Evolutionary conservation across 1,140 invertebrate species (phyloP).

Genomic region (Venturia canescens): DNA sequence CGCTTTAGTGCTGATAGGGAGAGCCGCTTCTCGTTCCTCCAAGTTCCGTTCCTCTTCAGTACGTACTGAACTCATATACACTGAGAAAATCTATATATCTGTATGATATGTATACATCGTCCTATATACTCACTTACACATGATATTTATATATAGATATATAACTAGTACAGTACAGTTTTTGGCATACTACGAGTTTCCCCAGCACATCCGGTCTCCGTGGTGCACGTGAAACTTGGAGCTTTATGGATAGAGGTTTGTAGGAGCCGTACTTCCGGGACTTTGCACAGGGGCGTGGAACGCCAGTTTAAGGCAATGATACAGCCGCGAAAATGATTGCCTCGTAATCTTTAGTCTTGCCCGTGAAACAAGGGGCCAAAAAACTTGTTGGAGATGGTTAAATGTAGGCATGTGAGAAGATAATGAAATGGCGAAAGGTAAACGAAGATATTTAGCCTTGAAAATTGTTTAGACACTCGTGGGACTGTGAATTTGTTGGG

Average conservation of each 20-base stretch:
- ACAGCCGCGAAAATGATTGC: constrained; percentile 41
- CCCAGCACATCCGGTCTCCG: constrained; percentile 24
- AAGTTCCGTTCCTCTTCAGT: constrained; percentile 26
- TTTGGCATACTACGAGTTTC: constrained; percentile 12
- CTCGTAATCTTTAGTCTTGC: constrained; percentile 50
- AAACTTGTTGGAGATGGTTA: neutral
- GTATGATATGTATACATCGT: no score
- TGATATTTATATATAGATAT: no score
- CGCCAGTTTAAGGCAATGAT: constrained; percentile 7
- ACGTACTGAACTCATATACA: neutral
- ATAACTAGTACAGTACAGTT: neutral
- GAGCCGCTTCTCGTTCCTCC: constrained; percentile 25
- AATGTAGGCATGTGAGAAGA: neutral
- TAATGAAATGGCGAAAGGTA: neutral
- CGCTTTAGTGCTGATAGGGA: constrained; percentile 32
- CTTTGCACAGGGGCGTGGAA: neutral
- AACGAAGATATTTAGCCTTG: no score
- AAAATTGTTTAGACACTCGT: no score
- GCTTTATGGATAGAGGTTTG: constrained; percentile 25
- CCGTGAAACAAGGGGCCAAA: constrained; percentile 16
- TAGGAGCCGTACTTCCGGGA: constrained; percentile 16
- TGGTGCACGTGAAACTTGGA: constrained; percentile 28
- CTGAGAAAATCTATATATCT: constrained; percentile 9
- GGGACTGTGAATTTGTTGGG: no score
- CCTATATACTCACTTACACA: no score